Base-by-base conservation (phyloP, 2,797 vertebrate genomes). In the Hapalemur alaotrensis region DNA sequence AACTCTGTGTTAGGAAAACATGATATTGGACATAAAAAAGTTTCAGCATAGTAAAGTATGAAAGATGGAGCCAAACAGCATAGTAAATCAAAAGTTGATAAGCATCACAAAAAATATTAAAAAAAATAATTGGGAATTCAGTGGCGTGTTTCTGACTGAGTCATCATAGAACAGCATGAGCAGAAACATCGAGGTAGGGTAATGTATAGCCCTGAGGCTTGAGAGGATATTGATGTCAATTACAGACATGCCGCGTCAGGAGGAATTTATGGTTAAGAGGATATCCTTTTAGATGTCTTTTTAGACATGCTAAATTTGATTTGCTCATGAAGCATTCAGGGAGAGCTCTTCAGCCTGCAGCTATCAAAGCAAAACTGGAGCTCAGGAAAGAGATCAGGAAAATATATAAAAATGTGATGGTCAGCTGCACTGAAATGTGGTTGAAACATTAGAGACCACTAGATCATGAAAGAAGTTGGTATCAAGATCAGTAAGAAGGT, bases 221-320 rank as follows among this genome's bases (percentile, higher is more conserved):
- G 28, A 93, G 8, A 78, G 23, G 12, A 50, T 73, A n/a, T 54
- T 38, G 28, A 12, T 79, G 83, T 46, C 69, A 89, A 70, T 75
- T 83, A 70, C 30, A 46, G 75, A 86, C 57, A 86, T 41, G 83
- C 75, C 38, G 69, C 46, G 7, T 2, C 15, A 67, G 28, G 50
- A 78, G 70, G 83, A 92, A 89, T 88, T 80, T 89, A 38, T 87
- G 43, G n/a, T 81, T 35, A 86, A 86, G 41, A 94, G 89, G 67
- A 69, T 81, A n/a, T 93, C 57, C 78, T 91, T 89, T 84, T 7
- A 67, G 72, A 70, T 48, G 14, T 35, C 28, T 32, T 85, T 76
- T 82, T 50, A 81, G 72, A 70, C 63, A 67, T 63, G 52, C 23
- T 72, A 86, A 57, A 32, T 84, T 76, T 86, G 79, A 92, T 76